A percentile compares a stretch with the other conserved stretches of the same genome.
These are phyloP conservation scores for Stylophora pistillata DNA, from an alignment of 64 coral and sea anemone genomes.

Conservation along the genomic window DNA sequence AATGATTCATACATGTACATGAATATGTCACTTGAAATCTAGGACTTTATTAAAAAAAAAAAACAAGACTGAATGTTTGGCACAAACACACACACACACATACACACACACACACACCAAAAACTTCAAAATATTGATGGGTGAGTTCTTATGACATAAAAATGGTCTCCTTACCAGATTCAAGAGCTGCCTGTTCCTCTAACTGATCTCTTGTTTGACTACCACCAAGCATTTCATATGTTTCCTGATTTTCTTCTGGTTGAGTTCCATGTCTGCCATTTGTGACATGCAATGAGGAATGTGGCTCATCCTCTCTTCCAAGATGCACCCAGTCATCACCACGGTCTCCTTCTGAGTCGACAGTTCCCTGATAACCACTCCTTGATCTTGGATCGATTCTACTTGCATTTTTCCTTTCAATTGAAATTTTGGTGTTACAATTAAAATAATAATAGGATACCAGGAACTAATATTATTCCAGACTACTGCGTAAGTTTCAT, in stretches of 20 bases:
- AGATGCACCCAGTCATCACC: slow-evolving; percentile 61
- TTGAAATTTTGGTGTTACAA: not conserved
- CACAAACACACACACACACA: too few relatives aligned
- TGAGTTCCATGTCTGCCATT: not conserved
- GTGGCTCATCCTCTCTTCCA: not conserved
- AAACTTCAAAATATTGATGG: too few relatives aligned
- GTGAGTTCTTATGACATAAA: too few relatives aligned
- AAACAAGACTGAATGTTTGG: too few relatives aligned
- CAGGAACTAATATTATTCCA: too few relatives aligned
- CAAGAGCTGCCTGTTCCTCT: not conserved
- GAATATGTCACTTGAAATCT: too few relatives aligned
- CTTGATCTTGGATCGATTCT: slow-evolving; percentile 1
- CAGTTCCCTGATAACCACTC: not conserved
- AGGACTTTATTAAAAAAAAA: too few relatives aligned
- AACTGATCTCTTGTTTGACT: not conserved
- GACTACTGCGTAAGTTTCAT: not conserved
- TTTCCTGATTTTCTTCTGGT: not conserved
- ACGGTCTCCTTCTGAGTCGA: not conserved
- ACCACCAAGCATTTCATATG: not conserved
- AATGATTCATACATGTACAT: not conserved
- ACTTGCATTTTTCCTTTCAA: slow-evolving; percentile 57
- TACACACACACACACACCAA: too few relatives aligned
- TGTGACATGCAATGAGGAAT: not conserved
- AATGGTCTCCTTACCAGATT: not conserved
- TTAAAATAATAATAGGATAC: not conserved